phyloP scores from a whole-genome alignment of 2,888 invertebrate species.

The Timema podura region DNA sequence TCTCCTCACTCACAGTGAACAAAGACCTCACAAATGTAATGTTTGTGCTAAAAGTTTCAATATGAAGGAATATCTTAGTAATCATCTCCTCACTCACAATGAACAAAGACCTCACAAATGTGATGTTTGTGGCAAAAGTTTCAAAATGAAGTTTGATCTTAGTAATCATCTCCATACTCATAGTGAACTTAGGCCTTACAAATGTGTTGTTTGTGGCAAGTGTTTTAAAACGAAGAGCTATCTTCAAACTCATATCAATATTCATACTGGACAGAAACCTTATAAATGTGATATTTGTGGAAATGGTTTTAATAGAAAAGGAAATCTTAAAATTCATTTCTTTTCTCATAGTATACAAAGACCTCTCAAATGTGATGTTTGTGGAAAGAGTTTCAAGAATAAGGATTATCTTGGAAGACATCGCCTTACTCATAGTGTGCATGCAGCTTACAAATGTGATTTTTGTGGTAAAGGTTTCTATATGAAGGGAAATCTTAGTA shows the following conservation, averaged over 20 bases:
- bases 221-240: not conserved
- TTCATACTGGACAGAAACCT: not conserved
- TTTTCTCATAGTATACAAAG: not conserved
- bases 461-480: not conserved
- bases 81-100: not conserved
- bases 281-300: too few species aligned
- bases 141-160: not conserved
- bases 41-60: too few species aligned
- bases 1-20: too few species aligned
- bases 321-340: not conserved
- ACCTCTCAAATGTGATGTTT: not conserved
- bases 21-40: too few species aligned
- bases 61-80: not conserved
- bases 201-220: not conserved
- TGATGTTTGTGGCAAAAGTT: not conserved
- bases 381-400: not conserved
- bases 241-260: not conserved
- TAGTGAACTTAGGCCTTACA: not conserved
- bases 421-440: not conserved
- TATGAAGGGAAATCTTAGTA: not conserved
- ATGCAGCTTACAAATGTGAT: not conserved
- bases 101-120: too few species aligned
- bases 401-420: not conserved
- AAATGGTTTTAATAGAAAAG: too few species aligned
- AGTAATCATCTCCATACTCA: not conserved